Conservation (phyloP, 2,888 invertebrate species). For the Silvanus unidentatus region DNA sequence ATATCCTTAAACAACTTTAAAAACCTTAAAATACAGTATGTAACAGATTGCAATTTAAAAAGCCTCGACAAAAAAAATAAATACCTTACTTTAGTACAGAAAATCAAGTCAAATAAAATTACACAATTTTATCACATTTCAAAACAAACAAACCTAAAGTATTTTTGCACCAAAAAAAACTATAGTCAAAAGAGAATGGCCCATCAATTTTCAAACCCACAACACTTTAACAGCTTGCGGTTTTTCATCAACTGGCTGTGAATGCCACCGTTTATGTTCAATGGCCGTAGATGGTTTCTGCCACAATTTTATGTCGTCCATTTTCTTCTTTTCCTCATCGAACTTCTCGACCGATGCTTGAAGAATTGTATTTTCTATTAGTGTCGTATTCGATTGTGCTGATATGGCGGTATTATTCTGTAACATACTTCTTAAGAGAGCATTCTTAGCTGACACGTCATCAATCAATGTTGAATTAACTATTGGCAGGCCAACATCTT, state of each 20-base stretch:
- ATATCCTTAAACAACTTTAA: too few relatives aligned
- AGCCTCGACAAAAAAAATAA: background rate
- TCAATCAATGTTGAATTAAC: slow-evolving; percentile 32
- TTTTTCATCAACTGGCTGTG: slow-evolving; percentile 32
- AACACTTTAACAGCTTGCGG: slow-evolving; percentile 34
- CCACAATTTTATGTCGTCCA: slow-evolving; percentile 37
- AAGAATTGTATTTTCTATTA: slow-evolving; percentile 11
- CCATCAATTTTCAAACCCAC: slow-evolving; percentile 30
- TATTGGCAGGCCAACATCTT: slow-evolving; percentile 70
- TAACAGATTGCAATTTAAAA: too few relatives aligned
- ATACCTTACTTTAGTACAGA: too few relatives aligned
- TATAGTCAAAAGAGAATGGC: background rate
- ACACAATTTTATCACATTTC: slow-evolving; percentile 3
- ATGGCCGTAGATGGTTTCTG: slow-evolving; percentile 27
- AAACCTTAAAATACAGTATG: too few relatives aligned
- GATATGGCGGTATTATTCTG: slow-evolving; percentile 23
- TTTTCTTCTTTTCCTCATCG: slow-evolving; percentile 4
- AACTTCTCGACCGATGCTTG: slow-evolving; percentile 1
- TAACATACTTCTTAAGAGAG: slow-evolving; percentile 36
- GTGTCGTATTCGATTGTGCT: background rate
- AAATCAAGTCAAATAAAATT: background rate
- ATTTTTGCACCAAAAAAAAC: background rate
- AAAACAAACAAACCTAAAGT: background rate
- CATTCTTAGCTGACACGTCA: slow-evolving; percentile 32
- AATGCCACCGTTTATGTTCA: slow-evolving; percentile 39